Base-by-base conservation (phyloP, 2,797 vertebrate species). In the Gymnothorax javanicus region DNA sequence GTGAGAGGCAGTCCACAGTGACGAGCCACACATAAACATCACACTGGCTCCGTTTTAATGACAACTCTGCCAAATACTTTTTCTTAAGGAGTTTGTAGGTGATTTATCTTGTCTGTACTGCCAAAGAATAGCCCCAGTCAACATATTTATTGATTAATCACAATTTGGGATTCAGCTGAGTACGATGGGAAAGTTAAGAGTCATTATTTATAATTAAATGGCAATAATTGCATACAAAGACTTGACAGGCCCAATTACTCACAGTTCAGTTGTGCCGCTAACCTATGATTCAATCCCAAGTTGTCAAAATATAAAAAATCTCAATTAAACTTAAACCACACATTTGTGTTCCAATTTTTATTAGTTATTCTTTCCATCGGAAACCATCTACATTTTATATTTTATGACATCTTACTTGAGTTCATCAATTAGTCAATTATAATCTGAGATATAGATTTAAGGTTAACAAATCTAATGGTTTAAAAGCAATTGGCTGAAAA, bases 391-490 rank as follows among this genome's bases (percentile, higher is more conserved):
- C 33, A 75, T 43, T 15, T 75, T 43, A 43, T 75, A 50, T 77
- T 77, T 1, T 52, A 77, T 17, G 33, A 77, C 17, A 43, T 43
- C 33, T 77, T 77, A 50, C 52, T 77, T 20, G 33, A 77, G 73
- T 52, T 54, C 77, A 56, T 81, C 4, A 81, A 81, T 81, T 81
- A 81, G 54, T 81, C 20, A 81, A 81, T 56, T 23, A 33, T 56
- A 81, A 81, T 81, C 11, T n/a, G 77, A 81, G 1, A 81, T 56
- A 81, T 77, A 56, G 52, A 81, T 54, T 81, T n/a, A 54, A 81
- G 54, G 77, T n/a, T 56, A 81, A 81, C 52, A 20, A 17, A 54
- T 56, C 20, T n/a, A 81, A 56, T n/a, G 9, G 52, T 81, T 54
- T 50, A 25, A 17, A 81, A 81, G 77, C 52, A 8, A 0, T 54